phyloP scores from a whole-genome alignment of 2,888 invertebrate genomes.

The Alitta virens region DNA sequence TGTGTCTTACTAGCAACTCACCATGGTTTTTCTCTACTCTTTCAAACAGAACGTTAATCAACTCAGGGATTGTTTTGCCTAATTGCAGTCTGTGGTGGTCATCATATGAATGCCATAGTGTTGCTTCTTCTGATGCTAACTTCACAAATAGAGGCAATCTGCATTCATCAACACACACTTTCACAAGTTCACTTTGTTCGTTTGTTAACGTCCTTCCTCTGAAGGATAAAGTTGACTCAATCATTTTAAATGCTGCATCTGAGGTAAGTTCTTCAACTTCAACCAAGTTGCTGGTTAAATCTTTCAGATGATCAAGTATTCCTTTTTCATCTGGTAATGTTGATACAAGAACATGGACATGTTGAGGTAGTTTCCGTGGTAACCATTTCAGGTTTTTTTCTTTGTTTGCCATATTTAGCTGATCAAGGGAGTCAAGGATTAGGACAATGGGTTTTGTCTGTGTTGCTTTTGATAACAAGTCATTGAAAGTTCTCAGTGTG shows the following conservation, averaged over 20 bases:
- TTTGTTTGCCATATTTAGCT: constrained; percentile 33
- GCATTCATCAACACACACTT: constrained; percentile 33
- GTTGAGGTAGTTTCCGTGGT: constrained; percentile 37
- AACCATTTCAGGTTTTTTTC: constrained; percentile 47
- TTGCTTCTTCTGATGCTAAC: constrained; percentile 38
- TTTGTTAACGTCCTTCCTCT: constrained; percentile 18
- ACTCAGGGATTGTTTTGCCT: constrained; percentile 27
- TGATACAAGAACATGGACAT: constrained; percentile 42
- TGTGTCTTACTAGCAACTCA: constrained; percentile 32
- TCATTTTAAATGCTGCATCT: constrained; percentile 5
- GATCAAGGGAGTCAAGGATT: constrained; percentile 41
- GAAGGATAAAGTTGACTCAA: constrained; percentile 68
- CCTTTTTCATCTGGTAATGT: constrained; percentile 30
- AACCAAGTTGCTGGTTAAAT: constrained; percentile 87
- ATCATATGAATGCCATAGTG: constrained; percentile 37
- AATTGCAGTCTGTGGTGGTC: constrained; percentile 11
- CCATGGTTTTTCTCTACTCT: constrained; percentile 39
- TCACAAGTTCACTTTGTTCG: constrained; percentile 35
- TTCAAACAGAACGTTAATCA: constrained; percentile 35
- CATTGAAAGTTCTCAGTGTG: constrained; percentile 35
- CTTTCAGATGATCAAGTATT: constrained; percentile 65
- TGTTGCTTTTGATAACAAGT: constrained; percentile 34
- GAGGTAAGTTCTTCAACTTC: constrained; percentile 45
- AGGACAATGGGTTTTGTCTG: constrained; percentile 40
- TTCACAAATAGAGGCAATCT: constrained; percentile 39